phyloP scores from a whole-genome alignment of 2,113 vertebrate species.

The Clarias magur region DNA sequence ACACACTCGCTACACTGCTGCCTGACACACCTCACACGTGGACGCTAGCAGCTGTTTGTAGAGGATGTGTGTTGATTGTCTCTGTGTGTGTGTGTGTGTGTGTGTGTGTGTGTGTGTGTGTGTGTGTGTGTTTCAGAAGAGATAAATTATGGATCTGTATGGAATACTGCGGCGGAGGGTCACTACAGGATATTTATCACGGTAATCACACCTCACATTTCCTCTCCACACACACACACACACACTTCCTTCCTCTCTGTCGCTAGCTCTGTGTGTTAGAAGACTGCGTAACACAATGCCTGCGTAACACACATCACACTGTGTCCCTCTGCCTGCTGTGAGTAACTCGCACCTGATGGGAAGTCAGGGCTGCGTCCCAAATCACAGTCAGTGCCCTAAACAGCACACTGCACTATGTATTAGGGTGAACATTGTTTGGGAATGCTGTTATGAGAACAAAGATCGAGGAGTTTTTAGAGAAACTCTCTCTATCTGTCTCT shows the following conservation, averaged over 20 bases:
- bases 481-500: no score
- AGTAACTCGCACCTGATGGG: not conserved
- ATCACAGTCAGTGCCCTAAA: not conserved
- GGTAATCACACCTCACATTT: conserved; percentile 67
- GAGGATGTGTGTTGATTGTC: not conserved
- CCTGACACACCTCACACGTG: not conserved
- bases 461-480: no score
- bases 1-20: conserved; percentile 13
- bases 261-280: not conserved
- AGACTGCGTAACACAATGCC: not conserved
- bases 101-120: conserved; percentile 11
- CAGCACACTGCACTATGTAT: not conserved
- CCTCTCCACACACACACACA: not conserved
- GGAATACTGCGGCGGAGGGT: conserved; percentile 98
- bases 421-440: not conserved
- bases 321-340: not conserved
- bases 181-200: conserved; percentile 97
- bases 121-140: conserved; percentile 74
- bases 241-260: not conserved
- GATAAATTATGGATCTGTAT: conserved; percentile 99
- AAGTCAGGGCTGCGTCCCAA: not conserved
- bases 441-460: not conserved
- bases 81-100: conserved; percentile 21
- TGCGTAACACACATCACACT: not conserved
- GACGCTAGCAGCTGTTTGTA: not conserved